These are phyloP conservation scores for Ophion slaviceki DNA, from an alignment of 2,888 invertebrate genomes.

Conservation along the genomic window DNA sequence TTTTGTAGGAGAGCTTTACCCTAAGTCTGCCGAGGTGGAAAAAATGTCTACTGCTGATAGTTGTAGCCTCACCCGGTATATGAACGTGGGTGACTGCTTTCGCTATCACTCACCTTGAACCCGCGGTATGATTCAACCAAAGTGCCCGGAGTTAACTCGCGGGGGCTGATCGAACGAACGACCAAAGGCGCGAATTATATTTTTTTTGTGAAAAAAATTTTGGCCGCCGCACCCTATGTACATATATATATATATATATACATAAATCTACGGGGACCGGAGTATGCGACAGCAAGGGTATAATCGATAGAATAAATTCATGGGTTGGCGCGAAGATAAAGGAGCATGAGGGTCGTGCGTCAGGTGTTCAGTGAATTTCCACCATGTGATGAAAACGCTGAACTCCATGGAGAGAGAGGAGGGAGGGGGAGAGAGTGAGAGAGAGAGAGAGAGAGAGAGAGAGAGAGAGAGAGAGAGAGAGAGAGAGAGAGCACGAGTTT, in stretches of 20 bases:
- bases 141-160: slow-evolving; percentile 45
- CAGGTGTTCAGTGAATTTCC: slow-evolving; percentile 56
- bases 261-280: background rate
- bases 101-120: background rate
- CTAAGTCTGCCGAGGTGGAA: too few relatives aligned
- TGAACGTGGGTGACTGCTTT: slow-evolving; percentile 36
- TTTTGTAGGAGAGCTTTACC: too few relatives aligned
- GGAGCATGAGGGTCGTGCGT: slow-evolving; percentile 48
- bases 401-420: background rate
- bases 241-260: background rate
- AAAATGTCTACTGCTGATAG: too few relatives aligned
- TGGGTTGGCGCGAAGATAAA: slow-evolving; percentile 49
- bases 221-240: slow-evolving; percentile 32
- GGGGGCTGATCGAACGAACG: slow-evolving; percentile 53
- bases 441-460: background rate
- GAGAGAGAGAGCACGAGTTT: slow-evolving; percentile 1
- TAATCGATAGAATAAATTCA: slow-evolving; percentile 61
- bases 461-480: too few relatives aligned
- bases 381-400: slow-evolving; percentile 36
- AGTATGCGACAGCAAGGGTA: slow-evolving; percentile 33
- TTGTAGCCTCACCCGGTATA: background rate
- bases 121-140: slow-evolving; percentile 28
- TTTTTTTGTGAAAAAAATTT: slow-evolving; percentile 55
- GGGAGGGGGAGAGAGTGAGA: background rate
- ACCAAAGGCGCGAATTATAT: slow-evolving; percentile 45